Base-by-base conservation (phyloP, 2,113 vertebrate genomes). In the Sceloporus undulatus region DNA sequence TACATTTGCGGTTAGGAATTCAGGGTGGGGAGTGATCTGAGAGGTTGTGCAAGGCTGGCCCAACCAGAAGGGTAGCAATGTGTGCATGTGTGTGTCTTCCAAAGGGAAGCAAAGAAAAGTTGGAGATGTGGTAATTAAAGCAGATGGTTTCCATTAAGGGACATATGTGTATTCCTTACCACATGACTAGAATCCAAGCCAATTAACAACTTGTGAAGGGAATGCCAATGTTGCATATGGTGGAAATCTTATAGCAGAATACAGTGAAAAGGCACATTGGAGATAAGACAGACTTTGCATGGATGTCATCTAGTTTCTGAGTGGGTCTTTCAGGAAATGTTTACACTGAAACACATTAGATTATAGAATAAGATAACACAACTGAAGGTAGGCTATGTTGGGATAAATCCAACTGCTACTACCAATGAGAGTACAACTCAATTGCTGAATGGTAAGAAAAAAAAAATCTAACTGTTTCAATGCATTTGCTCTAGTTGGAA, bases 121-220 rank as follows among this genome's bases (percentile, higher is more conserved):
- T 75, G 79, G 78, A 92, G 92, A 90, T 89, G 1, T 1, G 90
- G 92, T 93, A 92, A 95, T 93, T 91, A 82, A 91, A 92, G 40
- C 95, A 95, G 90, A 90, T 93, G 93, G 93, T 95, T 94, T 94
- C 25, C 65, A 88, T 95, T 95, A 93, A 83, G 84, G 89, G 76
- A 89, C 92, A 93, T 91, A 95, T 93, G 91, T 92, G 92, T 87
- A 85, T 0, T 52, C 88, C 89, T 74, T 40, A 78, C 71, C 1
- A 56, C 93, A 85, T 93, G 92, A 93, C 7, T 86, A 79, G 91
- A 85, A 90, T 91, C 87, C 0, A 9, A 90, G 84, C 82, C 88
- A 82, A 88, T 87, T 88, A 92, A 54, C 0, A 0, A 84, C 70
- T 86, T 0, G 1, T 89, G 66, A 92, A 75, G 82, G 89, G 65